A percentile compares a stretch with the other conserved stretches of the same genome.
Evolutionary conservation across 1,140 invertebrate species (phyloP).

Genomic region (Harlomillsia oculata): DNA sequence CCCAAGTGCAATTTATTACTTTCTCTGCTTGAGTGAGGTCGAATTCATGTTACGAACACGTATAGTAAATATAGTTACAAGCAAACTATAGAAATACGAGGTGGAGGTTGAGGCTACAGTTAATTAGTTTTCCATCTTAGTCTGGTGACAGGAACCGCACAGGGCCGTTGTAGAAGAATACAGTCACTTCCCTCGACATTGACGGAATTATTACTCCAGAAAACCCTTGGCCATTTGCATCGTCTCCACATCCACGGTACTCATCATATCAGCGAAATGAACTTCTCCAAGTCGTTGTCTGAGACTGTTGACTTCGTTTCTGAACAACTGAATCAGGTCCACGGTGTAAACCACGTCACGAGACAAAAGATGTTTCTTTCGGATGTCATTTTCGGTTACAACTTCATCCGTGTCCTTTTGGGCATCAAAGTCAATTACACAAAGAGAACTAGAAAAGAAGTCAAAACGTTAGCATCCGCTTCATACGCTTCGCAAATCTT

Average conservation of each 20-base stretch:
- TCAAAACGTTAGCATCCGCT: conserved; percentile 8
- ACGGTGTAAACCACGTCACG: conserved; percentile 62
- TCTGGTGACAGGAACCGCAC: too few relatives aligned
- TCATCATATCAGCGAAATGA: conserved; percentile 60
- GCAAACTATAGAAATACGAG: too few relatives aligned
- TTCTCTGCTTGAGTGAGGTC: too few relatives aligned
- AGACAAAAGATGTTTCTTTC: conserved; percentile 50
- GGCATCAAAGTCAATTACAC: conserved; percentile 40
- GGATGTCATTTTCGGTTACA: conserved; percentile 48
- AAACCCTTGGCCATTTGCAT: conserved; percentile 46
- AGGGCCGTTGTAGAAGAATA: too few relatives aligned
- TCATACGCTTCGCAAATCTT: too few relatives aligned
- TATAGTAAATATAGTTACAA: too few relatives aligned
- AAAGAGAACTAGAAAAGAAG: conserved; percentile 41
- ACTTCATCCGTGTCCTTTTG: conserved; percentile 38
- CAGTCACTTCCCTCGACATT: too few relatives aligned
- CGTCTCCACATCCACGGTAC: conserved; percentile 55
- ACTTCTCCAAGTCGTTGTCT: conserved; percentile 47
- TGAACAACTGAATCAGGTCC: conserved; percentile 44
- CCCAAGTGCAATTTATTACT: too few relatives aligned
- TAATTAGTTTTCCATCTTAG: too few relatives aligned
- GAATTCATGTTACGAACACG: too few relatives aligned
- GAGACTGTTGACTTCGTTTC: conserved; percentile 32
- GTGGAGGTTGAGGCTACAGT: too few relatives aligned
- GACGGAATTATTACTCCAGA: conserved; percentile 17